Evolutionary conservation across 2,113 vertebrate genomes (phyloP).

Genomic region (Sinocyclocheilus grahami): DNA sequence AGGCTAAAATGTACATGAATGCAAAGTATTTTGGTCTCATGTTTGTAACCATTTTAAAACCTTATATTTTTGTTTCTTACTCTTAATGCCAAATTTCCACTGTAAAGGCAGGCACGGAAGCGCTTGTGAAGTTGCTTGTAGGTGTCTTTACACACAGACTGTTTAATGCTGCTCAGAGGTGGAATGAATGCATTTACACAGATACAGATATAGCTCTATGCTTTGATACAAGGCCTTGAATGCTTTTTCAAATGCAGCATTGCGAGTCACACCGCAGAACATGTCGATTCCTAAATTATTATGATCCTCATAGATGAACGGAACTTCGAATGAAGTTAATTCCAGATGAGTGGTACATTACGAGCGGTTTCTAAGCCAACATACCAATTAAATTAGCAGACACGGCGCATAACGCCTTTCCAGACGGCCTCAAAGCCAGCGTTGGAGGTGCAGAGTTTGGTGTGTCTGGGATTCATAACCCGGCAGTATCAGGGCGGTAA

Average conservation of each 20-base stretch:
- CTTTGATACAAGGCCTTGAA: not conserved
- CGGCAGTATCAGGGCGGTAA: not conserved
- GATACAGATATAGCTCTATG: not conserved
- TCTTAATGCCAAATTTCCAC: no score
- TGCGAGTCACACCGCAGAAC: not conserved
- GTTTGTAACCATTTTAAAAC: not conserved
- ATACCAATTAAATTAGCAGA: not conserved
- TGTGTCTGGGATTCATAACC: conserved; percentile 3
- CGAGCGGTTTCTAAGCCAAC: not conserved
- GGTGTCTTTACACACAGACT: no score
- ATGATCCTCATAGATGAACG: not conserved
- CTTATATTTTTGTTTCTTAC: not conserved
- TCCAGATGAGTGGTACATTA: not conserved
- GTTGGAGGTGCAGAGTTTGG: conserved; percentile 8
- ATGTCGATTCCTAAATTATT: not conserved
- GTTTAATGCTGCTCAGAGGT: no score
- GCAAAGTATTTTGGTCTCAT: not conserved
- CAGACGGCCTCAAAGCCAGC: conserved; percentile 1
- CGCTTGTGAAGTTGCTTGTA: no score
- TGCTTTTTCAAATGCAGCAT: not conserved
- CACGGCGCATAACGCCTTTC: not conserved
- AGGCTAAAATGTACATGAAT: not conserved
- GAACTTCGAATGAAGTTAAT: not conserved
- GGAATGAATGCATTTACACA: not conserved
- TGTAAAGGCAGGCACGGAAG: no score